A percentile compares a stretch with the other conserved stretches of the same genome.
These are phyloP conservation scores for Rhagologus leucostigma DNA, from an alignment of 2,113 vertebrate genomes.

Conservation along the genomic window DNA sequence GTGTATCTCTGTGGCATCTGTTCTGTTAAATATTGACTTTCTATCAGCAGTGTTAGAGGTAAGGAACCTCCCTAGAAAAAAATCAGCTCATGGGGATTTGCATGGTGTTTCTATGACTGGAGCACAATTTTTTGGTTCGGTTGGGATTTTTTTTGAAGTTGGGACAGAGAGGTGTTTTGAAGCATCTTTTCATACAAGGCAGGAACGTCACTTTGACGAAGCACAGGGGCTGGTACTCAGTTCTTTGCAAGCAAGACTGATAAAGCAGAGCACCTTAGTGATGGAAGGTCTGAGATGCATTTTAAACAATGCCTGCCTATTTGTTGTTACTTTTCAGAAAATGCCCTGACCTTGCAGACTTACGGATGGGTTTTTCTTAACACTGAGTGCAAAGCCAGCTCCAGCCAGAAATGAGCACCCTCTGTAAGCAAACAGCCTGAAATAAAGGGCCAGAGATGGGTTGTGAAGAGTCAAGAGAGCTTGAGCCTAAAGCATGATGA, in stretches of 20 bases:
- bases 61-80: neutral
- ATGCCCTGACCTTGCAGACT: neutral
- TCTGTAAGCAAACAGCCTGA: slow-evolving; percentile 73
- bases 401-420: slow-evolving; percentile 53
- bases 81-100: neutral
- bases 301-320: neutral
- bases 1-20: neutral
- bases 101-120: neutral
- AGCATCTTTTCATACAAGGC: neutral
- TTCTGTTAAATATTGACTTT: slow-evolving; percentile 20
- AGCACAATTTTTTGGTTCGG: neutral
- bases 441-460: slow-evolving; percentile 75
- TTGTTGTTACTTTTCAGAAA: neutral
- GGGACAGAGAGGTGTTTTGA: neutral
- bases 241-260: neutral
- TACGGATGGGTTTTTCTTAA: neutral
- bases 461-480: slow-evolving; percentile 53
- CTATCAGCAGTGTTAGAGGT: neutral
- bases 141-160: neutral
- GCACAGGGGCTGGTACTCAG: neutral
- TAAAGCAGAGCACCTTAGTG: neutral
- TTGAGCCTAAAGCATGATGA: slow-evolving; percentile 67
- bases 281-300: neutral
- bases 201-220: neutral
- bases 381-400: neutral